Evolutionary conservation across 1,140 invertebrate genomes (phyloP).

Genomic region (Drosophila oshimai): DNA sequence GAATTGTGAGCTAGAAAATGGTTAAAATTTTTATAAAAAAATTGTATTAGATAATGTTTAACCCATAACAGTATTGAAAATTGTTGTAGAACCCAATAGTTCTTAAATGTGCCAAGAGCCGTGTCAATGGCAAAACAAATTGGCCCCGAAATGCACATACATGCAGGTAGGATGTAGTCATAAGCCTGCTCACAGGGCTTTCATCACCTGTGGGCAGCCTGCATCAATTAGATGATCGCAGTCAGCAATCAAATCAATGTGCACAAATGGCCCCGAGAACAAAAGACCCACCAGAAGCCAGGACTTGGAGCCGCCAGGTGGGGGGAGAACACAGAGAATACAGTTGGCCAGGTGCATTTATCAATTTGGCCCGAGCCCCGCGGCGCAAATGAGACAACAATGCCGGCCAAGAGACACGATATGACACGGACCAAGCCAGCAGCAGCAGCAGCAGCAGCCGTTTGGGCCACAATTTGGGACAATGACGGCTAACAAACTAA

Average conservation of each 20-base stretch:
- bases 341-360: conserved; percentile 66
- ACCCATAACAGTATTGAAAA: no score
- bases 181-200: not conserved
- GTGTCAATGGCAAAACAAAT: conserved; percentile 13
- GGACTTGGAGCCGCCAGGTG: not conserved
- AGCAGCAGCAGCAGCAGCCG: not conserved
- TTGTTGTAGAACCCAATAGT: not conserved
- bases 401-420: conserved; percentile 56
- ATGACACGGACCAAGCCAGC: conserved; percentile 48
- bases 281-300: not conserved
- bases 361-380: conserved; percentile 71
- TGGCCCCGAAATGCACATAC: not conserved
- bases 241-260: conserved; percentile 55
- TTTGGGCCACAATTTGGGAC: conserved; percentile 49
- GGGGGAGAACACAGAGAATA: not conserved
- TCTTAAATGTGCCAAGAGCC: no score
- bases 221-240: conserved; percentile 39
- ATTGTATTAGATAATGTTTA: no score
- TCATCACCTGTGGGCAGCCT: conserved; percentile 14
- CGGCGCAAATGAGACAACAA: conserved; percentile 60
- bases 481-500: conserved; percentile 68
- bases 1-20: no score
- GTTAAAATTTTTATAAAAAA: no score
- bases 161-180: no score
- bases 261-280: conserved; percentile 37